Percentiles rank a stretch among this genome's conserved stretches.
Conservation (phyloP, 2,888 invertebrate genomes). For the Osmoderma eremita region DNA sequence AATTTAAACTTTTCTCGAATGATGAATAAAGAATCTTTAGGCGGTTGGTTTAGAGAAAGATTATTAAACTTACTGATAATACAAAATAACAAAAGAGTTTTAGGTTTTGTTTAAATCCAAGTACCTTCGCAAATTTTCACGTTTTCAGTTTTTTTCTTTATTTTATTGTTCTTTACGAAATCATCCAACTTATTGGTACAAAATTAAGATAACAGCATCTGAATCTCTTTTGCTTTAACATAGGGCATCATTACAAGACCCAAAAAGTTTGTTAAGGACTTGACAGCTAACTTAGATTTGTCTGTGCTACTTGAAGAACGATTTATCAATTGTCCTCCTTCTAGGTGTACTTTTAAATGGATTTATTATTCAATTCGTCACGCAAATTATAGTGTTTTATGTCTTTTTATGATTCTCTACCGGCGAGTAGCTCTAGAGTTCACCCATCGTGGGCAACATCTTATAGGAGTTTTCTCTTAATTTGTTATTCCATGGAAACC, state of each 20-base stretch:
- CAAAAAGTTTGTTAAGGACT: conserved; percentile 31
- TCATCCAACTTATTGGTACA: no score
- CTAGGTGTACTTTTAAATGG: conserved; percentile 8
- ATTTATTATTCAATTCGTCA: conserved; percentile 18
- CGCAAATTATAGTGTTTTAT: conserved; percentile 4
- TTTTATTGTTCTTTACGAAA: no score
- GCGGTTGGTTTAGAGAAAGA: no score
- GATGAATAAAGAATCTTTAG: no score
- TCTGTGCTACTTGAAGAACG: conserved; percentile 29
- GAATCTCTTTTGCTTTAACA: conserved; percentile 35
- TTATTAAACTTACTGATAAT: no score
- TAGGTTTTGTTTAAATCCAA: no score
- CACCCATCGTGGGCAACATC: conserved; percentile 10
- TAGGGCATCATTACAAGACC: conserved; percentile 27
- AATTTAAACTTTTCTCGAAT: no score
- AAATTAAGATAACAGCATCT: conserved; percentile 35
- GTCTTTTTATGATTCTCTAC: conserved; percentile 9
- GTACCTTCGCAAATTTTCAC: no score
- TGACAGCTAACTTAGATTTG: conserved; percentile 27
- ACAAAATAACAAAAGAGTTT: no score
- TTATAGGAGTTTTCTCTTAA: no score
- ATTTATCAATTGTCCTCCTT: conserved; percentile 24
- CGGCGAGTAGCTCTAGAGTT: conserved; percentile 17
- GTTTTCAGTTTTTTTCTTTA: no score
- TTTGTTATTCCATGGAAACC: conserved; percentile 27